Evolutionary conservation across 35 echinoderm and acorn worm genomes (phyloP).

Genomic region (Acanthaster planci): DNA sequence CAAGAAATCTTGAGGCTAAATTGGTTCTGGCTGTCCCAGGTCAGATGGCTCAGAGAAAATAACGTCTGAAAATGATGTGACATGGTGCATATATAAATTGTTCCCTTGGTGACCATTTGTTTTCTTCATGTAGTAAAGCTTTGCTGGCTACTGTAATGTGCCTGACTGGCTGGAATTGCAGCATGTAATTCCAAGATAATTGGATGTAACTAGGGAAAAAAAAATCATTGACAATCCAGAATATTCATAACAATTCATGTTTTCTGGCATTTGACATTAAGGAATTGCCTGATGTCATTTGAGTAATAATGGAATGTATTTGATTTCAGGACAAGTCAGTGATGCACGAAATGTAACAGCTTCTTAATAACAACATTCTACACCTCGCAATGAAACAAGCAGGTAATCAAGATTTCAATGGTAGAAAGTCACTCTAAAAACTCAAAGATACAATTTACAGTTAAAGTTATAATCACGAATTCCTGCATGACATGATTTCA

Average conservation of each 20-base stretch:
- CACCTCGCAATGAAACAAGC: too few relatives aligned
- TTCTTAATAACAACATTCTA: too few relatives aligned
- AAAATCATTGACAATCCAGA: neutral
- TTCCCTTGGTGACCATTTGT: neutral
- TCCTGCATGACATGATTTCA: too few relatives aligned
- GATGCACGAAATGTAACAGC: too few relatives aligned
- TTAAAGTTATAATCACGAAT: too few relatives aligned
- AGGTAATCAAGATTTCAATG: too few relatives aligned
- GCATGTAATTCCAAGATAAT: constrained; percentile 8
- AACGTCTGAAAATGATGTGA: constrained; percentile 22
- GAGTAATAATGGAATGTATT: too few relatives aligned
- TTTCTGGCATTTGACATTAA: too few relatives aligned
- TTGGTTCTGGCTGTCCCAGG: constrained; percentile 20
- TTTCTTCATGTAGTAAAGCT: neutral
- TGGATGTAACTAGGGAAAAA: neutral
- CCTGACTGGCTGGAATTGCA: neutral
- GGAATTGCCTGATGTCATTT: too few relatives aligned
- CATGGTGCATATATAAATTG: constrained; percentile 28
- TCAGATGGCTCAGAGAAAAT: neutral
- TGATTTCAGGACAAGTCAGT: too few relatives aligned
- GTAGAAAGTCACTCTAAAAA: too few relatives aligned
- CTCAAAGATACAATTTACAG: too few relatives aligned
- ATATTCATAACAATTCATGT: neutral
- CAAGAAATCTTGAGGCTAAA: constrained; percentile 11
- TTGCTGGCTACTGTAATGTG: neutral